Evolutionary conservation across 2,888 invertebrate genomes (phyloP).

Genomic region (Schrankia costaestrigalis): DNA sequence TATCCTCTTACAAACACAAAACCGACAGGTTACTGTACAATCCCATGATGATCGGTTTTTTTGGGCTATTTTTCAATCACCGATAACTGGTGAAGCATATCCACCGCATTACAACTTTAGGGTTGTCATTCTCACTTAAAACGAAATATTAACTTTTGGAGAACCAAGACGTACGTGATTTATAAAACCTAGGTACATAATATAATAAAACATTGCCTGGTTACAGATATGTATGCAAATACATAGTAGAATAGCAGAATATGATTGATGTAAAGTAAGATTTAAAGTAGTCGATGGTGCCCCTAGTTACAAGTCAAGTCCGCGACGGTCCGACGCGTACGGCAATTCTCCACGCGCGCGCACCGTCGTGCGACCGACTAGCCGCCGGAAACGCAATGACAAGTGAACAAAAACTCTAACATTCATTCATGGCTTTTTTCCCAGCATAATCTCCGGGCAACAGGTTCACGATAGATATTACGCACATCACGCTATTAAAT

Average conservation of each 20-base stretch:
- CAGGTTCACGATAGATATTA: constrained; percentile 51
- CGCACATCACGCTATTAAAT: constrained; percentile 14
- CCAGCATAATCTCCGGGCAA: constrained; percentile 43
- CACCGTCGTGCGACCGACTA: constrained; percentile 53
- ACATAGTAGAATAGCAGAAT: no score
- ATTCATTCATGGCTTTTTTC: constrained; percentile 74
- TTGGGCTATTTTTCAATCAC: constrained; percentile 58
- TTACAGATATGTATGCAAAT: no score
- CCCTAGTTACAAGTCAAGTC: constrained; percentile 37
- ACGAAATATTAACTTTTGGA: neutral
- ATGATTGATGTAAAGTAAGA: no score
- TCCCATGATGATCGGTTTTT: constrained; percentile 54
- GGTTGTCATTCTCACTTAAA: constrained; percentile 24
- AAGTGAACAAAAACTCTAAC: constrained; percentile 73
- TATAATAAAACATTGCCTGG: no score
- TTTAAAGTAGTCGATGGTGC: constrained; percentile 6
- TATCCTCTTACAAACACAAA: constrained; percentile 38
- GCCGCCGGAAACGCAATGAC: constrained; percentile 75
- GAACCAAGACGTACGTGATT: neutral
- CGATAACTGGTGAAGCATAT: constrained; percentile 57
- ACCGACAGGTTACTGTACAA: constrained; percentile 40
- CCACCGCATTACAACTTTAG: constrained; percentile 41
- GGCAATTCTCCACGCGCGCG: constrained; percentile 72
- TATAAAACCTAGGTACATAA: neutral
- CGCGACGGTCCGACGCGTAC: constrained; percentile 69